Percentiles rank a stretch among this genome's conserved stretches.
Conservation (phyloP, 2,113 vertebrate species). For the Promerops cafer region DNA sequence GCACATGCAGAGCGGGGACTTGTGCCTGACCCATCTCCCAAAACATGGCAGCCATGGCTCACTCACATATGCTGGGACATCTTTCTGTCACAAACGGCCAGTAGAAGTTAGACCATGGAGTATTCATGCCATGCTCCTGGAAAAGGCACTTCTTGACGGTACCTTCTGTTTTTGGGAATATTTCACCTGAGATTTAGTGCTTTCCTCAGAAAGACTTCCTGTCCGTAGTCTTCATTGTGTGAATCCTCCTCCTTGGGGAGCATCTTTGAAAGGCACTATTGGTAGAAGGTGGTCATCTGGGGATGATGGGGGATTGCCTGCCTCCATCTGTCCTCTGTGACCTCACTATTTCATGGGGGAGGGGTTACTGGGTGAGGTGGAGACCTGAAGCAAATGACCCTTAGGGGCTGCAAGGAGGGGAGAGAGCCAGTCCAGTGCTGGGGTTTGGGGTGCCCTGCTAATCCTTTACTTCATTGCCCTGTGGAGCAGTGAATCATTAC, state of each 20-base stretch:
- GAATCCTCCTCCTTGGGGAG: background rate
- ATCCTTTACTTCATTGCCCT: background rate
- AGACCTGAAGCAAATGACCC: background rate
- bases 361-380: background rate
- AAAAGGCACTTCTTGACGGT: background rate
- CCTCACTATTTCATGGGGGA: rapidly evolving
- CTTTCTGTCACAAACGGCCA: background rate
- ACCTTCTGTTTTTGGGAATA: background rate
- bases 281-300: background rate
- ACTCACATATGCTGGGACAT: background rate
- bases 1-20: rapidly evolving
- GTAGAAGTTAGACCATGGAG: too few relatives aligned
- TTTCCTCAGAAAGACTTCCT: background rate
- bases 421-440: background rate
- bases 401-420: background rate
- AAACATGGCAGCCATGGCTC: background rate
- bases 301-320: background rate
- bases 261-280: background rate
- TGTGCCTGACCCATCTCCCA: background rate
- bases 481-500: rapidly evolving
- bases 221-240: background rate
- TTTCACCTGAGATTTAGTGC: background rate
- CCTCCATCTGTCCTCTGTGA: rapidly evolving
- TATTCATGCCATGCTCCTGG: background rate
- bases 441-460: background rate